A percentile compares a stretch with the other conserved stretches of the same genome.
Conservation (phyloP, 2,113 vertebrate genomes). For the Tyrannus savana region DNA sequence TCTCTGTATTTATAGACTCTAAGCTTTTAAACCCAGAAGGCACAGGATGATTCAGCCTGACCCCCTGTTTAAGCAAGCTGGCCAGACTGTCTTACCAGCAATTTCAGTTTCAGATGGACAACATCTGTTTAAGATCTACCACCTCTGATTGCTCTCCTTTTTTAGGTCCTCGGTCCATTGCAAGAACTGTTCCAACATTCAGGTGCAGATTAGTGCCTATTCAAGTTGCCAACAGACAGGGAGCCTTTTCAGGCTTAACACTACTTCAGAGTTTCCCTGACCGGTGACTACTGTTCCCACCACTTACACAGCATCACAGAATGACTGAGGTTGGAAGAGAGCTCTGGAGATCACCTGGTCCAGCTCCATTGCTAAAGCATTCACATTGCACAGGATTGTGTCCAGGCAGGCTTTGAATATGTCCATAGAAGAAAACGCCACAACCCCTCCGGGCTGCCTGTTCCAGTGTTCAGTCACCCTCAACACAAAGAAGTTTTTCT, state of each 20-base stretch:
- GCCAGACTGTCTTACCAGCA: neutral
- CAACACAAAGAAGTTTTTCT: neutral
- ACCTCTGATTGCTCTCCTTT: neutral
- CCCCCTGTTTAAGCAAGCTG: neutral
- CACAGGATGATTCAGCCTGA: neutral
- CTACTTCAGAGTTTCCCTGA: neutral
- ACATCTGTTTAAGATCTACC: neutral
- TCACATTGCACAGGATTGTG: neutral
- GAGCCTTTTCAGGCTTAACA: neutral
- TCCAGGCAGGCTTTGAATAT: neutral
- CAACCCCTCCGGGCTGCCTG: neutral
- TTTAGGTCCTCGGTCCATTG: neutral
- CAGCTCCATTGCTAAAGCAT: neutral
- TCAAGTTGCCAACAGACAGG: neutral
- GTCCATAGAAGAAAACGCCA: neutral
- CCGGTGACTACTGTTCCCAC: neutral
- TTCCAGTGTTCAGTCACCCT: neutral
- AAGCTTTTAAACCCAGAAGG: neutral
- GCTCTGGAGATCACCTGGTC: neutral
- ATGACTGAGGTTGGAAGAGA: neutral
- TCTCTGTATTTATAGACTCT: neutral
- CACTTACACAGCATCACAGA: neutral
- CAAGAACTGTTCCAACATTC: neutral
- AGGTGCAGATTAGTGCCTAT: neutral
- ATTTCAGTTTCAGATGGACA: neutral